Conservation (phyloP, 2,888 invertebrate species). For the Pyrrhia umbra region DNA sequence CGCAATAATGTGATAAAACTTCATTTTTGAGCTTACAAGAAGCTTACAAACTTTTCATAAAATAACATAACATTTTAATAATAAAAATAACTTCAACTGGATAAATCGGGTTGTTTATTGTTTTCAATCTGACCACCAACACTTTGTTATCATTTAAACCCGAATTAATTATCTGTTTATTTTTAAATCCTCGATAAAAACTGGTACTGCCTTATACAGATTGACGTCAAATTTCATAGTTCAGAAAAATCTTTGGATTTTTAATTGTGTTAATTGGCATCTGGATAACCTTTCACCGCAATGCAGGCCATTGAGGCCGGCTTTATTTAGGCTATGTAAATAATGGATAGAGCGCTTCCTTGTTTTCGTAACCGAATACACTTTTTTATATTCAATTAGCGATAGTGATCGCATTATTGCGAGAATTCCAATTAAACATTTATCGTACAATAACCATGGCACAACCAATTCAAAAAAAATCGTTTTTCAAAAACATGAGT, state of each 20-base stretch:
- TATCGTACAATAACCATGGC: background rate
- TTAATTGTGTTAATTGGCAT: slow-evolving; percentile 75
- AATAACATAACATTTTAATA: no score
- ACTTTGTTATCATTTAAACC: slow-evolving; percentile 3
- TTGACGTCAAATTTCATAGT: slow-evolving; percentile 68
- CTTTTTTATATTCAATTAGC: slow-evolving; percentile 28
- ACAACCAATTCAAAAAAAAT: background rate
- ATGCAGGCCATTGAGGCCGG: slow-evolving; percentile 65
- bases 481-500: background rate
- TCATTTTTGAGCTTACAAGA: background rate
- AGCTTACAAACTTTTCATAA: background rate
- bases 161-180: background rate
- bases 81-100: background rate
- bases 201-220: slow-evolving; percentile 26
- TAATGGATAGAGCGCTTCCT: slow-evolving; percentile 66
- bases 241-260: slow-evolving; percentile 61
- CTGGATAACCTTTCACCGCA: slow-evolving; percentile 80
- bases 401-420: slow-evolving; percentile 5
- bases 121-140: background rate
- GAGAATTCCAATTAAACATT: slow-evolving; percentile 12
- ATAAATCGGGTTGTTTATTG: background rate
- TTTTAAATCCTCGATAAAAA: slow-evolving; percentile 19
- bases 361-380: slow-evolving; percentile 61
- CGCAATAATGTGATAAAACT: background rate
- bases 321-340: slow-evolving; percentile 78